These are phyloP conservation scores for Druon quercuslanigerum DNA, from an alignment of 1,140 invertebrate species.

Conservation along the genomic window DNA sequence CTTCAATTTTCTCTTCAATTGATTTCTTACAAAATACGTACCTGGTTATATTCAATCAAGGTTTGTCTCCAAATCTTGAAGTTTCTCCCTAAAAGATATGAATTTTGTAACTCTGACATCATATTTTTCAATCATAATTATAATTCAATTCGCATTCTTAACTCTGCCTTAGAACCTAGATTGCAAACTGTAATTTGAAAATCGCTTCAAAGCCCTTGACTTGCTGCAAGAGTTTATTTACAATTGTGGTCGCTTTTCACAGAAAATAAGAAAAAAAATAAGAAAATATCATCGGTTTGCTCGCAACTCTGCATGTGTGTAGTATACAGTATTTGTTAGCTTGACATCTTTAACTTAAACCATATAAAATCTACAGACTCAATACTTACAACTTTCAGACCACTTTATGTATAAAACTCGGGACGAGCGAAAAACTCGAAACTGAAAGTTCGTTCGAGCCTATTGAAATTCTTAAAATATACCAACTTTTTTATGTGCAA, in stretches of 20 bases:
- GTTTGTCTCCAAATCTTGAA: not conserved
- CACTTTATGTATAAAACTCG: slow-evolving; percentile 33
- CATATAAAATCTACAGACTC: slow-evolving; percentile 15
- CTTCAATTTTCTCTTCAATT: not conserved
- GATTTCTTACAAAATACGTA: slow-evolving; percentile 6
- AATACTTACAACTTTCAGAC: slow-evolving; percentile 51
- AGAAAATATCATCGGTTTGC: not conserved
- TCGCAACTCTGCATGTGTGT: slow-evolving; percentile 49
- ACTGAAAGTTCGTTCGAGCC: too few species aligned
- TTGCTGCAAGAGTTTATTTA: not conserved
- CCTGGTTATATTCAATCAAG: slow-evolving; percentile 1
- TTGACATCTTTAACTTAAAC: slow-evolving; percentile 49
- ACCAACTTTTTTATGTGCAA: too few species aligned
- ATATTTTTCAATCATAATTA: not conserved
- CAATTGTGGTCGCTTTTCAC: slow-evolving; percentile 8
- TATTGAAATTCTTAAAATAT: too few species aligned
- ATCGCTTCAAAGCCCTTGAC: slow-evolving; percentile 11
- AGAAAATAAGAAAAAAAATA: slow-evolving; percentile 23
- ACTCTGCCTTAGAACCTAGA: not conserved
- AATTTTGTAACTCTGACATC: not conserved
- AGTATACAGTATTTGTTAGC: slow-evolving; percentile 69
- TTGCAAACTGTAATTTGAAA: not conserved
- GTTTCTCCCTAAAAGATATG: slow-evolving; percentile 8
- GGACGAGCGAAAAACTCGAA: too few species aligned
- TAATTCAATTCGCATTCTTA: not conserved